These are phyloP conservation scores for Hoplias malabaricus DNA, from an alignment of 2,113 vertebrate species.

Conservation along the genomic window DNA sequence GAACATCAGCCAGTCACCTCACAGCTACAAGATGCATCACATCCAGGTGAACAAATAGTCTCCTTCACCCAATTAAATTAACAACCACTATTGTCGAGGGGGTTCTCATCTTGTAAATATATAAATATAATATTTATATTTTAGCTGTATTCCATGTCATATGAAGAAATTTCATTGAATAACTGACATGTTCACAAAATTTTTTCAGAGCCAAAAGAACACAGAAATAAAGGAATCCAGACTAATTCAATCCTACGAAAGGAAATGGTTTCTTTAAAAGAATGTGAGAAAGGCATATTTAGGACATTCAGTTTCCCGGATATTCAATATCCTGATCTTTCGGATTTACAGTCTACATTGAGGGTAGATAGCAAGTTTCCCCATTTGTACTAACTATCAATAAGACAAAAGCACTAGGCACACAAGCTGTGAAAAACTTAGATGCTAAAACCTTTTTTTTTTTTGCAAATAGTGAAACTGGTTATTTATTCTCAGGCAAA, in stretches of 20 bases:
- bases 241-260: background rate
- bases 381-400: constrained; percentile 10
- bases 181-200: background rate
- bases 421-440: background rate
- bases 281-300: background rate
- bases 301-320: background rate
- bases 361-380: constrained; percentile 14
- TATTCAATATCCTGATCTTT: constrained; percentile 2
- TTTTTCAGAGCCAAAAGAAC: background rate
- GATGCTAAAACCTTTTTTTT: background rate
- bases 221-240: background rate
- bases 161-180: background rate
- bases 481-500: background rate
- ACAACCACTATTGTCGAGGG: background rate
- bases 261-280: background rate
- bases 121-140: background rate
- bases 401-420: constrained; percentile 13
- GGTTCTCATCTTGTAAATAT: background rate
- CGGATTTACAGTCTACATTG: background rate
- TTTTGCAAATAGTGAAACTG: background rate
- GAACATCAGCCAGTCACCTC: background rate
- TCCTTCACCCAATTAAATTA: background rate
- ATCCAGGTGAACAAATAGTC: background rate
- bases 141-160: background rate
- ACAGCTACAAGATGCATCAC: background rate